Conservation (phyloP, 2,888 invertebrate genomes). For the Yponomeuta sedellus region DNA sequence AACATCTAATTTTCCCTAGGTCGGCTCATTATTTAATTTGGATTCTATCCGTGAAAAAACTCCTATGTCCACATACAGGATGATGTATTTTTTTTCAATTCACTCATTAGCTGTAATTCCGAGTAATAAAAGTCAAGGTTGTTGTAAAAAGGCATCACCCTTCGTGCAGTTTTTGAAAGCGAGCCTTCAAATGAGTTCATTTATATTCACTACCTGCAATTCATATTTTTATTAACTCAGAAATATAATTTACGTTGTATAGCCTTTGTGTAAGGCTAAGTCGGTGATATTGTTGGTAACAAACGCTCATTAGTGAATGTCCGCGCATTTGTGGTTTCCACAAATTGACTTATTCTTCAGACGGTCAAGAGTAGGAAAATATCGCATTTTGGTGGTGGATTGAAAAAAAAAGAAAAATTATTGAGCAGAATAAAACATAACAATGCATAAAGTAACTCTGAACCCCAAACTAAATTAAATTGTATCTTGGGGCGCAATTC, state of each 20-base stretch:
- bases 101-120: neutral
- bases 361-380: neutral
- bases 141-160: neutral
- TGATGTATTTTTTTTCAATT: slow-evolving; percentile 14
- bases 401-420: no score
- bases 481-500: no score
- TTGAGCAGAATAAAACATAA: no score
- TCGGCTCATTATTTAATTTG: slow-evolving; percentile 48
- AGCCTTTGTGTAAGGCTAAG: neutral
- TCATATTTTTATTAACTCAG: neutral
- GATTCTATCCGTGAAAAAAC: slow-evolving; percentile 47
- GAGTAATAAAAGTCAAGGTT: neutral
- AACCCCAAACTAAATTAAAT: no score
- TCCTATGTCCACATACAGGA: slow-evolving; percentile 25
- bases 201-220: neutral
- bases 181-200: neutral
- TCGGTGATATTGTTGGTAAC: neutral
- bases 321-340: neutral
- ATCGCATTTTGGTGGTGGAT: neutral
- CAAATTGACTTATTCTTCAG: neutral
- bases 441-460: no score
- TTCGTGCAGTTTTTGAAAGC: neutral
- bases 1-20: slow-evolving; percentile 61
- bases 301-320: neutral
- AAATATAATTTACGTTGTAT: neutral